A percentile compares a stretch with the other conserved stretches of the same genome.
These are phyloP conservation scores for Poeciliopsis prolifica DNA, from an alignment of 2,113 vertebrate species.

Conservation along the genomic window DNA sequence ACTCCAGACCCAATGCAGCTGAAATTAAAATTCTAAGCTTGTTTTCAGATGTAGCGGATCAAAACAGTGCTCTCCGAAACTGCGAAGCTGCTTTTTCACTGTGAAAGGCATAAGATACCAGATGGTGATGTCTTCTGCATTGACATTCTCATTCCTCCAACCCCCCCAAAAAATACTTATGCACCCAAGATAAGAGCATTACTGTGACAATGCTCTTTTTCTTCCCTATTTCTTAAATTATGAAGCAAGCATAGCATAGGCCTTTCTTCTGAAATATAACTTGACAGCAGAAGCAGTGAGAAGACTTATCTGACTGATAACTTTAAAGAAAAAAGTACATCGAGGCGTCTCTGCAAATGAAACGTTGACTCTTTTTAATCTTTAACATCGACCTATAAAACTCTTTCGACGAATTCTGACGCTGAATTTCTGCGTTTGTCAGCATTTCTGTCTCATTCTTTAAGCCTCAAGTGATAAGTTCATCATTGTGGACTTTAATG, in stretches of 20 bases:
- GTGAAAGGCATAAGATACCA: not conserved
- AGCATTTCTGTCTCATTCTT: not conserved
- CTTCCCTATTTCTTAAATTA: not conserved
- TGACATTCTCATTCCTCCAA: not conserved
- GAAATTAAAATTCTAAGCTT: not conserved
- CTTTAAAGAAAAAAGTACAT: not conserved
- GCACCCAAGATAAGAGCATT: not conserved
- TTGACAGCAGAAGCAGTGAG: not conserved
- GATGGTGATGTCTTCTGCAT: not conserved
- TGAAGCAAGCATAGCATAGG: not conserved
- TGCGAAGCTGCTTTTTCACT: not conserved
- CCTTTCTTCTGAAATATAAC: not conserved
- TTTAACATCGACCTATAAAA: not conserved
- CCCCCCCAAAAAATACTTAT: not conserved
- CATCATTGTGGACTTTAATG: not conserved
- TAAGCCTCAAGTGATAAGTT: not conserved
- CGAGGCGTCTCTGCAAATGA: not conserved
- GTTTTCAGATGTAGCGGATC: not conserved
- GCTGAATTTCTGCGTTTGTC: not conserved
- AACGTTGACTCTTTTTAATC: not conserved
- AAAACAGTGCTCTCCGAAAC: not conserved
- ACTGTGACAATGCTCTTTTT: not conserved
- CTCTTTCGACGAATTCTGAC: not conserved
- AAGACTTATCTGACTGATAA: not conserved
- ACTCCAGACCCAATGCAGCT: not conserved